Base-by-base conservation (phyloP, 2,113 vertebrate genomes). In the Thamnophis sirtalis region DNA sequence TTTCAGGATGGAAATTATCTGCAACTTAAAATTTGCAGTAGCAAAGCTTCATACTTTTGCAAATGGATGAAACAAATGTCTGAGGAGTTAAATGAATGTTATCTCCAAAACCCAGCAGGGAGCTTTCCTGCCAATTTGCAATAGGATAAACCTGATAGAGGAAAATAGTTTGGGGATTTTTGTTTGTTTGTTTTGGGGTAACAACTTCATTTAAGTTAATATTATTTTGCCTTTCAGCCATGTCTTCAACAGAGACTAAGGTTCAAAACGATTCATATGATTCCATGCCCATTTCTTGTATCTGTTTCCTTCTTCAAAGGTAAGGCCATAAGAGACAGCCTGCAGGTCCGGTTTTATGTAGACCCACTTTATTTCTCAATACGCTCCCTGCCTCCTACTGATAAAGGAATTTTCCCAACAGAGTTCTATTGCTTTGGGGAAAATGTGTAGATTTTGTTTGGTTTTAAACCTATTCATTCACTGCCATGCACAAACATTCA, bases 321-420 rank as follows among this genome's bases (percentile, higher is more conserved):
- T 38, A 89, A 88, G 22, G 26, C 54, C 26, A 89, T 11, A n/a
- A 85, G 55, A 86, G 80, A 49, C 53, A 33, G 55, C 55, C 88
- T 89, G 15, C n/a, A 63, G 54, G 60, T 88, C 54, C 43, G 86
- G 58, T 54, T 84, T 92, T 54, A 89, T 54, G 80, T n/a, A 86
- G 88, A 89, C 85, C n/a, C 54, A 49, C 73, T 48, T 60, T 51
- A 24, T 60, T 89, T 92, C 28, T 51, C 48, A 28, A 48, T 85
- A 56, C 3, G 28, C 84, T 85, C 54, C 54, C 55, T 92, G 55
- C 73, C 89, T 63, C 21, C 48, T 63, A 53, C 91, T 86, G 73
- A 92, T 92, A 92, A 92, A 92, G 88, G 48, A 84, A 92, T 89
- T 89, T 86, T 53, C 73, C n/a, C 80, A 92, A 50, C 73, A 86